Percentiles rank a stretch among this genome's conserved stretches.
Conservation (phyloP, 2,113 vertebrate genomes). For the Colaptes auratus region DNA sequence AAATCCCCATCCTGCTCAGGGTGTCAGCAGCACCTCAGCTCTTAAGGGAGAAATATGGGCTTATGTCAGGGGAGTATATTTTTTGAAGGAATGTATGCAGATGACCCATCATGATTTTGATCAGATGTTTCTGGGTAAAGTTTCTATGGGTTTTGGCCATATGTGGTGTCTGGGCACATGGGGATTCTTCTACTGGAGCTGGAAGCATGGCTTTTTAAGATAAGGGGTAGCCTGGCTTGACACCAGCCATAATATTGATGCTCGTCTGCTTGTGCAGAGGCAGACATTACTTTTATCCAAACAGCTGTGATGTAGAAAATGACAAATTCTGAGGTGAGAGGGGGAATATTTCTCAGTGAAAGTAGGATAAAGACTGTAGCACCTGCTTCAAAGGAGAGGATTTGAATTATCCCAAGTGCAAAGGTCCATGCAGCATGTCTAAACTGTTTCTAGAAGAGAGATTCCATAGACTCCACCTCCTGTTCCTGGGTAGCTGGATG, state of each 20-base stretch:
- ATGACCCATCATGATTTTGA: background rate
- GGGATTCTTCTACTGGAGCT: background rate
- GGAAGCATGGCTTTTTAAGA: background rate
- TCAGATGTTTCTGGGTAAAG: background rate
- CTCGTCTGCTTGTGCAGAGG: background rate
- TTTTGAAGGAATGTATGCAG: background rate
- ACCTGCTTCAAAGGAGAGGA: background rate
- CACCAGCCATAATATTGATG: accelerated
- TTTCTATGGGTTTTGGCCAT: background rate
- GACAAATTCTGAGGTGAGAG: background rate
- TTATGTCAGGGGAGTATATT: background rate
- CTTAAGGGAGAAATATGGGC: accelerated
- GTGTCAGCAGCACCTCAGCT: background rate
- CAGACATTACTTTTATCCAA: background rate
- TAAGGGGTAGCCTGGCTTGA: background rate
- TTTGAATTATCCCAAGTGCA: background rate
- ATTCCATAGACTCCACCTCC: too few species aligned
- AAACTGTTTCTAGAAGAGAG: too few species aligned
- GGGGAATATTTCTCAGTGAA: background rate
- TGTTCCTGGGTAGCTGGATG: too few species aligned
- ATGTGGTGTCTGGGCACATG: background rate
- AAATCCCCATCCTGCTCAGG: background rate
- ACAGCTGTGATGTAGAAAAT: background rate
- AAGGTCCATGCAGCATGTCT: too few species aligned
- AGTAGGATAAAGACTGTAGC: background rate